Conservation (phyloP, 2,797 vertebrate genomes). For the Sciurus vulgaris region DNA sequence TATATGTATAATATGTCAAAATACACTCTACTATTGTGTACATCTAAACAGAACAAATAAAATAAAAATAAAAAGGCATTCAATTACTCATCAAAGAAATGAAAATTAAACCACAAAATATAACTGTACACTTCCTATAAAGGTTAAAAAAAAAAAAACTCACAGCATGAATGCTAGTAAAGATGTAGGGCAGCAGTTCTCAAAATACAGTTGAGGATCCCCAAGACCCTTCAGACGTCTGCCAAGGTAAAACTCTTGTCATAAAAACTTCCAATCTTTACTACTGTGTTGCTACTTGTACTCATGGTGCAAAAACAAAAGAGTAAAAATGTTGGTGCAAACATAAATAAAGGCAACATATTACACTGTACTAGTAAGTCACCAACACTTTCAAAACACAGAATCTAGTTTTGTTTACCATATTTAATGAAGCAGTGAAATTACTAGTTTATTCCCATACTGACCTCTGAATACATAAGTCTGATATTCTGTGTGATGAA, state of each 20-base stretch:
- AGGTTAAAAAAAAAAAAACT: neutral
- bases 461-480: neutral
- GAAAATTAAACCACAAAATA: neutral
- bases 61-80: neutral
- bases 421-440: neutral
- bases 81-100: neutral
- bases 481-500: neutral
- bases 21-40: no score
- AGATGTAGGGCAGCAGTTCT: neutral
- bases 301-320: neutral
- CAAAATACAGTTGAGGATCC: neutral
- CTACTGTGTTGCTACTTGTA: neutral
- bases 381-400: neutral
- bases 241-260: neutral
- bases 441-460: neutral
- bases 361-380: neutral
- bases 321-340: slow-evolving; percentile 1
- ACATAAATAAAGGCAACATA: neutral
- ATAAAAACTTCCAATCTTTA: neutral
- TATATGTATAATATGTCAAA: no score
- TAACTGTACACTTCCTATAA: neutral
- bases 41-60: neutral
- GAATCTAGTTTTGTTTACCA: neutral
- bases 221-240: neutral
- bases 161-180: neutral